Evolutionary conservation across 2,113 vertebrate genomes (phyloP), one percentile per base, ranked within the genome.

Genomic region (Chaetura pelagica): DNA sequence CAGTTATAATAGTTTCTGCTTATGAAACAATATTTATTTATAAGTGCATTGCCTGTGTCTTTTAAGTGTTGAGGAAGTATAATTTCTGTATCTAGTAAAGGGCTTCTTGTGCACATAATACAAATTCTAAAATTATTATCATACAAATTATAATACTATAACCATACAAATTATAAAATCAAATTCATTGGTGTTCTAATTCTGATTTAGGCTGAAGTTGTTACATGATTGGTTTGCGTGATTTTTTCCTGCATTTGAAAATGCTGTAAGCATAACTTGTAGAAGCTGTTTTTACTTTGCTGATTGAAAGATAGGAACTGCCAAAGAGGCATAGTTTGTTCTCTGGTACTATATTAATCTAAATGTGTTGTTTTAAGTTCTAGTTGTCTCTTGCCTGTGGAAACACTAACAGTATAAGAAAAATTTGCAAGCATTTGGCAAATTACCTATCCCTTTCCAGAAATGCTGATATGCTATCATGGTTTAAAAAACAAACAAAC

Each of bases 1-100:
- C 88, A 91, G n/a, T 64, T 88, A 62, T 84, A 87, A 93, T 94
- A 88, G 72, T 94, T 96, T 96, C 96, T 97, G 90, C 88, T 97
- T 97, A 93, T 96, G 93, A 96, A 97, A 92, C 76, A 78, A 52
- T 94, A 88, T 90, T 96, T 94, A 93, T 96, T 94, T 96, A 68
- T 96, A 95, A 95, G 69, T 61, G 34, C 52, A 55, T 75, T 95
- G 73, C 88, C 35, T 76, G 57, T 84, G 73, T 84, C 80, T 93
- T 48, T 83, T 86, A 74, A 81, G 83, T 81, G 84, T 86, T 67
- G 81, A 48, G 84, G 79, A 94, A 91, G 32, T 89, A 35, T 48
- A 51, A 84, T 77, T 72, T 76, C 61, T 86, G 18, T 93, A 30
- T 81, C 66, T 30, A 75, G 42, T 35, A 83, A 74, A 90, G 73